Evolutionary conservation across 2,888 invertebrate genomes (phyloP), one percentile per base, ranked within the genome.

Genomic region (Archips crataeganus): DNA sequence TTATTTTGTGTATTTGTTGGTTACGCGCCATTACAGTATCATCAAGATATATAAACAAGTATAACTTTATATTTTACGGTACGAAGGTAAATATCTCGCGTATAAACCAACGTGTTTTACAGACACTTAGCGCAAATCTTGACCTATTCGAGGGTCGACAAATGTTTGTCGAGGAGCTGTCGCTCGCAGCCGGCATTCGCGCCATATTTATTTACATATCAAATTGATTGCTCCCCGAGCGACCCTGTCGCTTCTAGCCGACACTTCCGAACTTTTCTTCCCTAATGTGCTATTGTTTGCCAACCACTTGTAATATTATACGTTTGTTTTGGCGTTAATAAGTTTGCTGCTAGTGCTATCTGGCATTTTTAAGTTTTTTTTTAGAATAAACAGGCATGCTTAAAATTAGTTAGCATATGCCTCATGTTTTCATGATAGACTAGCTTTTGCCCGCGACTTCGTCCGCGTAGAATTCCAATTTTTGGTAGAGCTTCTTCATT

Each of bases 181-280:
- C 72, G 74, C 79, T 80, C 85, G 88, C 85, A 74, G 57, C 65
- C 65, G 70, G 76, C 76, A 76, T 80, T 90, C 90, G 74, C 89
- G 88, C 86, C 79, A 84, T 87, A 87, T 88, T 88, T 91, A 86
- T 88, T 90, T 87, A 87, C 88, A 85, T 87, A 84, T 78, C 79
- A 87, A 90, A 89, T 90, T 88, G 87, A 87, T 89, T 85, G 87
- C 84, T 78, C 83, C 79, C 78, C 78, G 77, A 74, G 63, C 72
- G 70, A 78, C 79, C 80, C 68, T 69, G 61, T 66, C 73, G 68
- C 42, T 45, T 61, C 10, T 47, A 42, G 34, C 66, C 51, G 60
- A 32, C 42, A 39, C 32, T 74, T 74, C 65, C 62, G 3, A 57
- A 68, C 70, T 60, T 57, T 77, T 74, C 70, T 69, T 74, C 78